These are phyloP conservation scores for Phortica magna DNA, from an alignment of 2,888 invertebrate genomes.

Conservation along the genomic window DNA sequence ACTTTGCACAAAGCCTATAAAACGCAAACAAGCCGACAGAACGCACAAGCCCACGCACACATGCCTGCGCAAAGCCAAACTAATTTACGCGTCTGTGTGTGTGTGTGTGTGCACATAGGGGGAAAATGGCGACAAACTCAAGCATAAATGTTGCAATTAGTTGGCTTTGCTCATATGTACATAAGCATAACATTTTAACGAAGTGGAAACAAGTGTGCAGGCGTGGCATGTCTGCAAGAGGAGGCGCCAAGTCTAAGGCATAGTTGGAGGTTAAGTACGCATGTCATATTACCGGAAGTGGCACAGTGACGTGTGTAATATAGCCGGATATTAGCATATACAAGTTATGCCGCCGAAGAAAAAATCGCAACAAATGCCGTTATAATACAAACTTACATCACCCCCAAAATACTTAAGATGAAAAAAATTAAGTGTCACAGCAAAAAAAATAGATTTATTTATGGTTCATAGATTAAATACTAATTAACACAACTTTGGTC, in stretches of 20 bases:
- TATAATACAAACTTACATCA: no score
- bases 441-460: conserved; percentile 63
- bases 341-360: conserved; percentile 46
- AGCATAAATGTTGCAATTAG: conserved; percentile 61
- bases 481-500: conserved; percentile 67
- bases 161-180: conserved; percentile 59
- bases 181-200: conserved; percentile 40
- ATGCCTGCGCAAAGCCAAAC: neutral
- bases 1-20: conserved; percentile 53
- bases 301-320: no score
- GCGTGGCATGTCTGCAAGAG: conserved; percentile 52
- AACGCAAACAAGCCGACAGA: conserved; percentile 26
- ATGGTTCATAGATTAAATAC: conserved; percentile 74
- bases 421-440: conserved; percentile 66
- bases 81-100: neutral
- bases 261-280: neutral
- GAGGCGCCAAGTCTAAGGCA: neutral
- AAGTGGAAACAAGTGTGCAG: conserved; percentile 59
- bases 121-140: conserved; percentile 23
- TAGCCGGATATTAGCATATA: neutral
- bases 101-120: neutral
- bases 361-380: conserved; percentile 28
- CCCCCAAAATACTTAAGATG: neutral
- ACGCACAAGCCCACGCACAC: conserved; percentile 43
- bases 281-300: no score